Evolutionary conservation across 2,797 vertebrate genomes (phyloP), one percentile per base, ranked within the genome.

Genomic region (Malurus splendens): DNA sequence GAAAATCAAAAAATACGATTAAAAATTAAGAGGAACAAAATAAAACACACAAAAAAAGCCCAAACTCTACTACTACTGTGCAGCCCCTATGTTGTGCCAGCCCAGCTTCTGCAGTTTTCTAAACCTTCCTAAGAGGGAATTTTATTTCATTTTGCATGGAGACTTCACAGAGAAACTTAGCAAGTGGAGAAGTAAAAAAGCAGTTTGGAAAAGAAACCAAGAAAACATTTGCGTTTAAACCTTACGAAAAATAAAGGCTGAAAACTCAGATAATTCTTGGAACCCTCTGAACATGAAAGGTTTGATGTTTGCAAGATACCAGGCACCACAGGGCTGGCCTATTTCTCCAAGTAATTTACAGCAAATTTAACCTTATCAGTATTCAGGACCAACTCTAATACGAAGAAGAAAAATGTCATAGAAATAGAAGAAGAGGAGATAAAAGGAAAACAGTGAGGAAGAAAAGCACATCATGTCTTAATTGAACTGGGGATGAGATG

Each of bases 381-480:
- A 94, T 92, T 92, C 94, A 93, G 81, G n/a, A 82, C 11, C 52
- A 67, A 24, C 28, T 23, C 13, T 20, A 33, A 50, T 0, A n/a
- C 5, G 11, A 48, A 76, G 47, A 73, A 41, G 51, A 54, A 44
- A 84, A 54, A 79, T 16, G 16, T 36, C 9, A 6, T 4, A 71
- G 86, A 86, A 88, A 73, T 13, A 61, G n/a, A 54, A 89, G 51
- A 28, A 54, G 36, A 18, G 24, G 38, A 90, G 75, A 95, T 92
- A 74, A 94, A 94, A 93, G 70, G 54, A 85, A 33, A 85, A 56
- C 45, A 55, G 47, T 0, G 6, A 93, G 86, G 56, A 87, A 24
- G 64, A 82, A 89, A 92, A 93, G 72, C 42, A 18, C 72, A 61
- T 59, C 66, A 54, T 25, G 15, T 76, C 90, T 93, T 91, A 92